A percentile compares a stretch with the other conserved stretches of the same genome.
Evolutionary conservation across 2,113 vertebrate species (phyloP).

Genomic region (Pterocles burchelli): DNA sequence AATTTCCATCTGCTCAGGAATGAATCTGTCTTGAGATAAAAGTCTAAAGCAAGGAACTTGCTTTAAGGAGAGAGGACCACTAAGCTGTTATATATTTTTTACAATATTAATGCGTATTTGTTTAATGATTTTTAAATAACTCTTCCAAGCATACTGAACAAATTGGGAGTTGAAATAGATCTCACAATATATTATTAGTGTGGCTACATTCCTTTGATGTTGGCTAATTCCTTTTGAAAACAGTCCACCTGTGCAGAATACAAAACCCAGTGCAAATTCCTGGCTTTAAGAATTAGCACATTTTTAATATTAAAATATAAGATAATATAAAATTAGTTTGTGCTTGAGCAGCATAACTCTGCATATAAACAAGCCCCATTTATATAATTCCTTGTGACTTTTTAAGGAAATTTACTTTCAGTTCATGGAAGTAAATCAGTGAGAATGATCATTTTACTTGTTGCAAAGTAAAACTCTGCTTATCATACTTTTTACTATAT

Average conservation of each 20-base stretch:
- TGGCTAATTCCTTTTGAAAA: not conserved
- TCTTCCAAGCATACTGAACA: not conserved
- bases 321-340: not conserved
- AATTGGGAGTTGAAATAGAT: not conserved
- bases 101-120: not conserved
- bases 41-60: not conserved
- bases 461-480: not conserved
- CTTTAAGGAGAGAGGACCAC: not conserved
- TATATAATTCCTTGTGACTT: not conserved
- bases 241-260: not conserved
- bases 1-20: not conserved
- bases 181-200: not conserved
- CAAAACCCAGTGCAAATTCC: not conserved
- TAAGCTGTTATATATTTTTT: not conserved
- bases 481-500: fast-evolving
- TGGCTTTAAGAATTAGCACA: not conserved
- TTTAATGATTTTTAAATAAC: constrained; percentile 1
- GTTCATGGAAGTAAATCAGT: not conserved
- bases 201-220: constrained; percentile 6
- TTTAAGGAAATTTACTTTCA: not conserved
- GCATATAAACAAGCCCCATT: not conserved
- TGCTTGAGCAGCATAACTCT: not conserved
- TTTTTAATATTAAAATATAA: not conserved
- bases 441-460: not conserved
- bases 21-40: not conserved